Percentiles rank a stretch among this genome's conserved stretches.
Conservation (phyloP, 2,113 vertebrate species). For the Cryptomyrus ogoouensis region DNA sequence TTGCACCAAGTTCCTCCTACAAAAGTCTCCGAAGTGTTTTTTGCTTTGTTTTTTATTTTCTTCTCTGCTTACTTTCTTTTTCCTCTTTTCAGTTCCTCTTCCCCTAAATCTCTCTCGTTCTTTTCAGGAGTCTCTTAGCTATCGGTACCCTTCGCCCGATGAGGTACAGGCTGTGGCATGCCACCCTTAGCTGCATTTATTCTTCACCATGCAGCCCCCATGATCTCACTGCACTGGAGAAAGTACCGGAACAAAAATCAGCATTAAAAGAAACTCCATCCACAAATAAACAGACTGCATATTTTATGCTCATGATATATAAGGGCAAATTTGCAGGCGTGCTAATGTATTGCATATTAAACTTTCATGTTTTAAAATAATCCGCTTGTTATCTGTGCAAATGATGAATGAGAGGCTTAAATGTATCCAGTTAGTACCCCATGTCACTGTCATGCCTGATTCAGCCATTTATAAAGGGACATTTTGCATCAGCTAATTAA, state of each 20-base stretch:
- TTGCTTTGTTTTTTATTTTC: background rate
- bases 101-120: conserved; percentile 47
- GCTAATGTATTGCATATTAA: background rate
- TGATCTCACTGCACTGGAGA: conserved; percentile 23
- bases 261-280: background rate
- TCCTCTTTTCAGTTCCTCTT: background rate
- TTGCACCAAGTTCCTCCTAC: background rate
- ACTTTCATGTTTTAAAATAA: background rate
- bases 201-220: conserved; percentile 43
- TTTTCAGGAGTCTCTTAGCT: conserved; percentile 64
- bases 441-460: background rate
- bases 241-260: background rate
- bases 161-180: conserved; percentile 62
- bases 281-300: background rate
- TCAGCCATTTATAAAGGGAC: background rate
- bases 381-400: background rate
- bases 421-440: background rate
- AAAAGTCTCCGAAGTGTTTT: background rate
- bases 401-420: background rate
- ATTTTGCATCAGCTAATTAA: background rate
- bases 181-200: conserved; percentile 41
- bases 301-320: background rate
- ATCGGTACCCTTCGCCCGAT: conserved; percentile 55
- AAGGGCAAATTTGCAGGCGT: background rate
- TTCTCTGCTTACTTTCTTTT: background rate